phyloP scores from a whole-genome alignment of 2,888 invertebrate genomes.

The Eupithecia centaureata region DNA sequence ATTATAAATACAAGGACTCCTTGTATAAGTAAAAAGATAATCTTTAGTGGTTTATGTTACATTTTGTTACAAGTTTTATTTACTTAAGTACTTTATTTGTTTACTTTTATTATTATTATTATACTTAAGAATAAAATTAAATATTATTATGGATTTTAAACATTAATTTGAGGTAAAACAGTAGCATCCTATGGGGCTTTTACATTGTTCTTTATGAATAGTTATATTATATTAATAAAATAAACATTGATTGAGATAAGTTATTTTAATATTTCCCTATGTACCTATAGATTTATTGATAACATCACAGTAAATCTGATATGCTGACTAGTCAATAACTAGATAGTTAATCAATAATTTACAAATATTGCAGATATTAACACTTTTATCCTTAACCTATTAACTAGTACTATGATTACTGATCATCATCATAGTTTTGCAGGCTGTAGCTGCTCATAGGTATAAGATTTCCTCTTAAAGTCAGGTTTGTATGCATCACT shows the following conservation, averaged over 20 bases:
- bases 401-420: not conserved
- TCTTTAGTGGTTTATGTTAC: not conserved
- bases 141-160: not conserved
- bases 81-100: not conserved
- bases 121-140: not conserved
- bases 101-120: no score
- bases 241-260: conserved; percentile 8
- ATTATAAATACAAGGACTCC: not conserved
- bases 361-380: not conserved
- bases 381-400: not conserved
- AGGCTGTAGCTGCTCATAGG: conserved; percentile 62
- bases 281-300: not conserved
- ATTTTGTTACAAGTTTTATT: not conserved
- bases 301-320: not conserved
- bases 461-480: conserved; percentile 60
- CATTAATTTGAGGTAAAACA: not conserved
- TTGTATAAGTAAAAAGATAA: not conserved
- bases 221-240: conserved; percentile 1
- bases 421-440: conserved; percentile 56
- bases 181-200: not conserved
- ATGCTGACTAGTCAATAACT: not conserved
- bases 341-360: not conserved
- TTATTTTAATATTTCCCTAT: not conserved
- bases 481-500: conserved; percentile 59
- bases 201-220: not conserved